phyloP scores from a whole-genome alignment of 2,797 vertebrate genomes.

The Lagocephalus sceleratus region DNA sequence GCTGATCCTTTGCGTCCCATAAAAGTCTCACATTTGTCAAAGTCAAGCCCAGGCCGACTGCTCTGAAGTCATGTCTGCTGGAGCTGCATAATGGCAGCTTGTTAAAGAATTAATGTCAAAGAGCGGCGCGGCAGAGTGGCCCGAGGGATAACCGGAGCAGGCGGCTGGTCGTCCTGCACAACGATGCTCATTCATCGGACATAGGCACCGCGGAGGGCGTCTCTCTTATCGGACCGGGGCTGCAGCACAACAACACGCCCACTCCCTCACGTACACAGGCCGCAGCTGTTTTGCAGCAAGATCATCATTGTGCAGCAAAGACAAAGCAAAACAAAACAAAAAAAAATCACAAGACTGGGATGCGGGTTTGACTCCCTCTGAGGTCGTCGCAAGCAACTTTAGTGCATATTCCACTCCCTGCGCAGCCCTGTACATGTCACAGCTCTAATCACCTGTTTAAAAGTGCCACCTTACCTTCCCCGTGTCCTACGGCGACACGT shows the following conservation, averaged over 20 bases:
- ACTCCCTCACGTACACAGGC: conserved; percentile 15
- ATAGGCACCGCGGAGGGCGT: conserved; percentile 42
- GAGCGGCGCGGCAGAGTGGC: conserved; percentile 55
- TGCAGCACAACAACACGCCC: conserved; percentile 10
- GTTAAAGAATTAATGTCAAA: conserved; percentile 62
- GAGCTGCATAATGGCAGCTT: conserved; percentile 54
- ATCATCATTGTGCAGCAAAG: conserved; percentile 22
- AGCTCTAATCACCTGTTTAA: conserved; percentile 9
- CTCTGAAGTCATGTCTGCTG: conserved; percentile 21
- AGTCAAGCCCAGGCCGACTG: conserved; percentile 1
- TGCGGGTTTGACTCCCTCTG: conserved; percentile 20
- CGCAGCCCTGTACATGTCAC: not conserved
- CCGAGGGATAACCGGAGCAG: conserved; percentile 26
- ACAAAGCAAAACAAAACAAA: too few relatives aligned
- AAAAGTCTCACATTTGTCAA: conserved; percentile 4
- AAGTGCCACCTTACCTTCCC: conserved; percentile 68
- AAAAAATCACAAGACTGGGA: conserved; percentile 55
- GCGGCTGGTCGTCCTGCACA: conserved; percentile 60
- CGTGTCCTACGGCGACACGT: conserved; percentile 39
- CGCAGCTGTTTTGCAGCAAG: too few relatives aligned
- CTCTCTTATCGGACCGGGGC: conserved; percentile 45
- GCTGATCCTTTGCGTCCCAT: not conserved
- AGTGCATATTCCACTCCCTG: not conserved
- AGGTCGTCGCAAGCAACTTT: not conserved
- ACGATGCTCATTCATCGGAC: conserved; percentile 67